Evolutionary conservation across 2,113 vertebrate species (phyloP), one percentile per base, ranked within the genome.

Genomic region (Heloderma charlesbogerti): DNA sequence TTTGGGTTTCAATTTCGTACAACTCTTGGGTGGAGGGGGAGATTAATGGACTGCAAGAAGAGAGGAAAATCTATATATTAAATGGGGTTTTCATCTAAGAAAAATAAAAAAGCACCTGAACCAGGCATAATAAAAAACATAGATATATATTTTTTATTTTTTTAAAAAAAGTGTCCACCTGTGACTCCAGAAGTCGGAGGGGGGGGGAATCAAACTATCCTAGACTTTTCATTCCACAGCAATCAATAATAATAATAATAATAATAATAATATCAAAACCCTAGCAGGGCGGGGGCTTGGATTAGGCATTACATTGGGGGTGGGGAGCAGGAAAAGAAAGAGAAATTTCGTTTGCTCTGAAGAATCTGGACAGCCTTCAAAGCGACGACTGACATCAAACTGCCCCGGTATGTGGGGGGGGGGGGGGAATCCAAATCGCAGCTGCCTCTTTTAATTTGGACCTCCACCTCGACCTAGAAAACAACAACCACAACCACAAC

Each of bases 21-120:
- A 93, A 75, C 18, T 88, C 48, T 93, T 37, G 40, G 31, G 34
- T 87, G 1, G 77, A 84, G 54, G 71, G 90, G 77, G 88, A 93
- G 95, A 96, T 95, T 51, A 94, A 94, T 92, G 92, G 48, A 77
- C 60, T 92, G 89, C 48, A 74, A 31, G 87, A 92, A 43, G 69
- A 60, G 45, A 43, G 2, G 31, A 34, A 0, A 15, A 3, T 0
- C 22, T 88, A 77, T 90, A 92, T 51, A 43, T 37, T 93, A 90
- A 91, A 86, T 27, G 45, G 89, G 6, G 0, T 9, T 45, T n/a
- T 67, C 74, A 45, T n/a, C 40, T 88, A 84, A 92, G 91, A 43
- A 69, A 63, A 0, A 48, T 63, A 40, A 4, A 83, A n/a, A 12
- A 20, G 3, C 66, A 88, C 1, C 22, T 27, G 1, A 91, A 93